Conservation (phyloP, 2,888 invertebrate species). For the Sceliomorpha sp. region DNA sequence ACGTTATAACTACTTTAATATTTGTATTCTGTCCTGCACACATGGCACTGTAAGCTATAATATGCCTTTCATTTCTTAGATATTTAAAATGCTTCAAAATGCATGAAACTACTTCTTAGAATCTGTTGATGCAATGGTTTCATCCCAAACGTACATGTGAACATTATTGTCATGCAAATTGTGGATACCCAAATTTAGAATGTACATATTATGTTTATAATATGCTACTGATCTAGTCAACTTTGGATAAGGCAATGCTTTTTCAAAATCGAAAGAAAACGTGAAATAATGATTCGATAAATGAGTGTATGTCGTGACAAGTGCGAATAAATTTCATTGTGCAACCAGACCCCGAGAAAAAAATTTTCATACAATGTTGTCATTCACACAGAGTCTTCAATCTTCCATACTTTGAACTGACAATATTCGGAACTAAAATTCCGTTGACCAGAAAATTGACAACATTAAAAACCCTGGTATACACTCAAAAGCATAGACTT, state of each 20-base stretch:
- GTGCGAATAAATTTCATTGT: too few species aligned
- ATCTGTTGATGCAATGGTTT: constrained; percentile 64
- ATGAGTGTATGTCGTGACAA: too few species aligned
- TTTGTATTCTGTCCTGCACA: constrained; percentile 14
- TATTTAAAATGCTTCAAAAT: background rate
- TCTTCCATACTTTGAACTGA: too few species aligned
- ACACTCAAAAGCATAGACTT: too few species aligned
- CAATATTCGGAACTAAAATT: too few species aligned
- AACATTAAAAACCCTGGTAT: too few species aligned
- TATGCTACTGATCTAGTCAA: constrained; percentile 63
- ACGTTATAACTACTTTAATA: constrained; percentile 2
- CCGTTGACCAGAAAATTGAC: too few species aligned
- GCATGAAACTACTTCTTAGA: constrained; percentile 58
- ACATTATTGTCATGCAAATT: constrained; percentile 59
- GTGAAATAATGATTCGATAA: too few species aligned
- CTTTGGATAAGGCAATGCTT: constrained; percentile 60
- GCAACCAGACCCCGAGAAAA: too few species aligned
- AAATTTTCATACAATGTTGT: too few species aligned
- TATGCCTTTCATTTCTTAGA: constrained; percentile 25
- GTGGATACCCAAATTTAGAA: constrained; percentile 63
- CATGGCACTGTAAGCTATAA: constrained; percentile 18
- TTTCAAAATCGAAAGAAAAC: constrained; percentile 57
- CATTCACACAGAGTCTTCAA: too few species aligned
- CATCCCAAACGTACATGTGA: constrained; percentile 65
- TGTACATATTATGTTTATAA: constrained; percentile 65